Evolutionary conservation across 2,888 invertebrate species (phyloP), one percentile per base, ranked within the genome.

Genomic region (Polyommatus icarus): DNA sequence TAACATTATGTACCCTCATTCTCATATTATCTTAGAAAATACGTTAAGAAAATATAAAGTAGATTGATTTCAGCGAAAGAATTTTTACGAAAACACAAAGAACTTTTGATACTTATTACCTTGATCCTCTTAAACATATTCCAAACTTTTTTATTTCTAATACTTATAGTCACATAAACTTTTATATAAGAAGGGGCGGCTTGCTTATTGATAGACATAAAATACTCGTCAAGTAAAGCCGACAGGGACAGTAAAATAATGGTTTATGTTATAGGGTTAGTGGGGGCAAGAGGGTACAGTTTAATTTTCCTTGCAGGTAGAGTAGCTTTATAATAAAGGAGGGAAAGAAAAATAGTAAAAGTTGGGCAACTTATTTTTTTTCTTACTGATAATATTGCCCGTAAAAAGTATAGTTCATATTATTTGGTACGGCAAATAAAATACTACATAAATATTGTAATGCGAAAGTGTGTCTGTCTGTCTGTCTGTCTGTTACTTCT

Each of bases 181-280:
- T 61, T 61, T 61, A 61, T 61, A 24, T 20, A 61, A 61, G 10
- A 61, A 24, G 10, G 61, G 24, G 10, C 59, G n/a, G 59, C 8
- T 61, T 24, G 61, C 20, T 61, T 61, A 61, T 61, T 61, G 61
- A 61, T 61, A 61, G 61, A 24, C 61, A 61, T 61, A 61, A 61
- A 61, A 61, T 24, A 61, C 24, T 61, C 61, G 24, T 61, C 61
- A 61, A 61, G 61, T 10, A 61, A 61, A 61, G 61, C 61, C 20
- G 24, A 59, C 24, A 61, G 24, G 61, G 24, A 61, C 20, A 3
- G 61, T 20, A 24, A 61, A 61, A 61, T 10, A 8, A 61, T 61
- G 24, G 20, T 20, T 20, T 61, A 46, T 46, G 10, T 46, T 46
- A 20, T 61, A 61, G 20, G 8, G 20, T 61, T 61, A 61, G 61